These are phyloP conservation scores for Cataglyphis livida DNA, from an alignment of 2,888 invertebrate genomes.

Conservation along the genomic window DNA sequence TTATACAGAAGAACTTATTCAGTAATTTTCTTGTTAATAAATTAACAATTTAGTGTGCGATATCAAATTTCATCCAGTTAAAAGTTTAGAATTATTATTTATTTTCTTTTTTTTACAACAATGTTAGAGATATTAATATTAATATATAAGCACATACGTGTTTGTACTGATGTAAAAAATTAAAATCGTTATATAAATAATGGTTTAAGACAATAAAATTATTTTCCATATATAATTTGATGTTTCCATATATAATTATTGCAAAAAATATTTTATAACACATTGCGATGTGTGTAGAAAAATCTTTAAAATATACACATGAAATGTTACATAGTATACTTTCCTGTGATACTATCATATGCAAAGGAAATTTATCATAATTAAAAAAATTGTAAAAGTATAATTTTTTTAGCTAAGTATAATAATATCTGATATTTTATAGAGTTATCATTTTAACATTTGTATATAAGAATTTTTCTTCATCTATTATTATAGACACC, in stretches of 20 bases:
- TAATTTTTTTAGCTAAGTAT: not conserved
- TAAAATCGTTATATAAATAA: conserved; percentile 38
- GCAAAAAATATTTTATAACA: conserved; percentile 32
- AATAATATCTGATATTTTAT: not conserved
- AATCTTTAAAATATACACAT: conserved; percentile 35
- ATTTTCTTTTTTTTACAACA: conserved; percentile 5
- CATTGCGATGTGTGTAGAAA: conserved; percentile 39
- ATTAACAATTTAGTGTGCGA: not conserved
- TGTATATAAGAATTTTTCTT: not conserved
- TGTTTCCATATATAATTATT: conserved; percentile 34
- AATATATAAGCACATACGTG: conserved; percentile 6
- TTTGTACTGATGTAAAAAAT: conserved; percentile 20
- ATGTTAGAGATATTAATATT: not conserved
- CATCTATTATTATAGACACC: not conserved
- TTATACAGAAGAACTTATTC: not conserved
- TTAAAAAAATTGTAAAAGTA: conserved; percentile 9
- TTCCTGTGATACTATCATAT: conserved; percentile 73
- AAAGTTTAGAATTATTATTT: conserved; percentile 2
- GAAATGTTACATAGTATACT: conserved; percentile 55
- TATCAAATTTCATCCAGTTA: not conserved
- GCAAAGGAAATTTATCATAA: conserved; percentile 44
- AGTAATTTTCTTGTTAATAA: not conserved
- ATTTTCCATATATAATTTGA: conserved; percentile 54
- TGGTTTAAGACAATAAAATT: conserved; percentile 67
- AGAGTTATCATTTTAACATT: not conserved